phyloP scores from a whole-genome alignment of 1,140 invertebrate genomes.

The Magallana angulata region DNA sequence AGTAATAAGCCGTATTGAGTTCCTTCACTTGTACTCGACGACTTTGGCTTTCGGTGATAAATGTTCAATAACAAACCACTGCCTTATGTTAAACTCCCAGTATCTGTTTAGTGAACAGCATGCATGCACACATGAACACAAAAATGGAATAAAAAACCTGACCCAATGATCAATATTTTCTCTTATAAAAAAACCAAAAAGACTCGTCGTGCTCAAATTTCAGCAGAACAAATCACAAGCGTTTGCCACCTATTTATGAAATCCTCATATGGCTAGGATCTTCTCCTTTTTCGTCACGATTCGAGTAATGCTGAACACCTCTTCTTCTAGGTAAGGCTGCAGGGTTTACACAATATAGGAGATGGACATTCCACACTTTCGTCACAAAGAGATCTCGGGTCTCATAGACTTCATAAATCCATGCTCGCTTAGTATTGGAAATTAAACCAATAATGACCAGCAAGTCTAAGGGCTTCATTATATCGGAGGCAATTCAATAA shows the following conservation, averaged over 20 bases:
- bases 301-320: no score
- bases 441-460: neutral
- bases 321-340: no score
- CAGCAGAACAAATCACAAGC: neutral
- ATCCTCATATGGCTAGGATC: neutral
- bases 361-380: neutral
- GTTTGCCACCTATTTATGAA: neutral
- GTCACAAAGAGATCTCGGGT: neutral
- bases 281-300: neutral
- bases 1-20: no score
- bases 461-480: neutral
- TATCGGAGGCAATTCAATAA: constrained; percentile 2
- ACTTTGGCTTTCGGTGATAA: no score
- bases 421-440: neutral
- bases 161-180: constrained; percentile 26
- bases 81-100: neutral
- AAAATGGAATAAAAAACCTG: neutral
- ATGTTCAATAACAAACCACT: neutral
- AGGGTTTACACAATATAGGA: neutral
- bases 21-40: no score
- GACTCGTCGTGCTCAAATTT: constrained; percentile 1
- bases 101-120: neutral
- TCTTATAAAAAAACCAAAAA: neutral
- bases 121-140: neutral
- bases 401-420: neutral